Conservation (phyloP, 2,113 vertebrate species). For the Raja brachyura region DNA sequence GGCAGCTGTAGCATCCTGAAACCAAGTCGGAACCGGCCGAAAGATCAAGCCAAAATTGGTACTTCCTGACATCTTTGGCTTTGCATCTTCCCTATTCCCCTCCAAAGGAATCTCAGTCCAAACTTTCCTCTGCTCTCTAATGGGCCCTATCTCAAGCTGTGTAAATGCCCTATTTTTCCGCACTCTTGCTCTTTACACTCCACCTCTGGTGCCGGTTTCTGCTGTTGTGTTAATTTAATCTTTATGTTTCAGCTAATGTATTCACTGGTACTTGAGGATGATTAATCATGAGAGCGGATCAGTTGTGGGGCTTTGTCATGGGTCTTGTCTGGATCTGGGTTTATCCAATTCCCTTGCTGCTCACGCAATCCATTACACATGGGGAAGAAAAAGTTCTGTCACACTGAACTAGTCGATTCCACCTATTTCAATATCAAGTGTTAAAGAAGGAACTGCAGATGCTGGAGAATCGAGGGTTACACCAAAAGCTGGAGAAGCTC, state of each 20-base stretch:
- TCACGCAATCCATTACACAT: background rate
- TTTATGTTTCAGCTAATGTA: background rate
- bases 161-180: background rate
- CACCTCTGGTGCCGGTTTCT: background rate
- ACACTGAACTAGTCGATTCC: background rate
- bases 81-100: background rate
- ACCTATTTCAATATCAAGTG: background rate
- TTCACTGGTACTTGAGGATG: background rate
- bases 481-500: too few species aligned
- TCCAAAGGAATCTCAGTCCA: background rate
- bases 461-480: too few species aligned
- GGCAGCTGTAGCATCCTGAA: background rate
- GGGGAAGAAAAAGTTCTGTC: background rate
- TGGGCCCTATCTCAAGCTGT: background rate
- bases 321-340: background rate
- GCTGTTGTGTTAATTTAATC: background rate
- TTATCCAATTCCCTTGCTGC: background rate
- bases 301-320: background rate
- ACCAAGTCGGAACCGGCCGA: background rate
- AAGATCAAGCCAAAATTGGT: background rate
- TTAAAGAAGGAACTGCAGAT: too few species aligned
- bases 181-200: background rate
- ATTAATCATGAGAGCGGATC: background rate
- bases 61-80: background rate
- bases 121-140: background rate